phyloP scores from a whole-genome alignment of 2,797 vertebrate species.

The Huso huso region DNA sequence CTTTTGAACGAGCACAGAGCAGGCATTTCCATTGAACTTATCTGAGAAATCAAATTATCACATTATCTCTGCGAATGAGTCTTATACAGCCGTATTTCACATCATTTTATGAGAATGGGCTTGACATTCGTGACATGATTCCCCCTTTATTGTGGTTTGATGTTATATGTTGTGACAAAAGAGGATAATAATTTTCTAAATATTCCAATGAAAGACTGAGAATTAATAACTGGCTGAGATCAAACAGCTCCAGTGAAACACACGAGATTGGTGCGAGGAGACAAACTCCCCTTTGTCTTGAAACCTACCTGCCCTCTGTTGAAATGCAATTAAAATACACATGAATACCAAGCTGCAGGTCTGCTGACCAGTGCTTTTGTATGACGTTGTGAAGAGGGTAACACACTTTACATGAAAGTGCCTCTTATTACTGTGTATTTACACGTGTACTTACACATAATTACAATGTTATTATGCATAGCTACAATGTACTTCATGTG shows the following conservation, averaged over 20 bases:
- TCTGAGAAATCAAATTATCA: constrained; percentile 71
- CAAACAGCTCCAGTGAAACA: constrained; percentile 31
- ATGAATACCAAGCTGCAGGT: too few relatives aligned
- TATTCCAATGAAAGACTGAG: constrained; percentile 36
- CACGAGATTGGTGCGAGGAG: background rate
- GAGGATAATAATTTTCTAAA: constrained; percentile 48
- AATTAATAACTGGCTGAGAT: constrained; percentile 29
- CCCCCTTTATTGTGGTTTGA: constrained; percentile 60
- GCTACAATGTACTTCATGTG: too few relatives aligned
- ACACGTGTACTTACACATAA: too few relatives aligned
- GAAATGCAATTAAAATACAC: too few relatives aligned
- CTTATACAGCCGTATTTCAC: constrained; percentile 62
- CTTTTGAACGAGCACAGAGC: constrained; percentile 65
- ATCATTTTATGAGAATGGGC: constrained; percentile 62
- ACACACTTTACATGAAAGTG: too few relatives aligned
- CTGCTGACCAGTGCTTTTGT: too few relatives aligned
- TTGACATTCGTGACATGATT: constrained; percentile 65
- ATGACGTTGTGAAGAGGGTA: too few relatives aligned
- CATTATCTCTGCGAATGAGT: constrained; percentile 66
- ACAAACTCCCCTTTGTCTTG: background rate
- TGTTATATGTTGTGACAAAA: constrained; percentile 57
- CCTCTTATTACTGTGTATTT: too few relatives aligned
- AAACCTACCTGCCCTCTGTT: background rate
- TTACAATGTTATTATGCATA: too few relatives aligned
- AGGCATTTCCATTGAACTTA: constrained; percentile 66